phyloP scores from a whole-genome alignment of 2,797 vertebrate genomes.

The Chaunax sp. region DNA sequence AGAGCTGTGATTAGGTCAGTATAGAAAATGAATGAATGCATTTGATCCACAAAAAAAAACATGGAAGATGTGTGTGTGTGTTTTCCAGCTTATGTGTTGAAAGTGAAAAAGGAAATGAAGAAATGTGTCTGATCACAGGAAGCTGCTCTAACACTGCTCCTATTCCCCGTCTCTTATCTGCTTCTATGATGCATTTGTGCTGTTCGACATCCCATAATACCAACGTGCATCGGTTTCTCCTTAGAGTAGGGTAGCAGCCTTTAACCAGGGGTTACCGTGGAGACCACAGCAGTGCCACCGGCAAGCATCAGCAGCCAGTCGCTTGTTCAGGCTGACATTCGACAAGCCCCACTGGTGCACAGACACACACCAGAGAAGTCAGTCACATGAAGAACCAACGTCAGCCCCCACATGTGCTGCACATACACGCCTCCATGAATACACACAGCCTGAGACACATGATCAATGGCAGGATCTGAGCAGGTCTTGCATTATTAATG shows the following conservation, averaged over 20 bases:
- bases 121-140: neutral
- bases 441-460: conserved; percentile 28
- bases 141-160: neutral
- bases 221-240: conserved; percentile 16
- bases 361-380: conserved; percentile 5
- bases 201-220: conserved; percentile 45
- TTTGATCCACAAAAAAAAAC: too few species aligned
- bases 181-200: conserved; percentile 1
- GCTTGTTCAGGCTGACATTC: conserved; percentile 56
- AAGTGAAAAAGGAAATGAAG: too few species aligned
- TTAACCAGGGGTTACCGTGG: conserved; percentile 60
- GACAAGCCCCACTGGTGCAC: conserved; percentile 37
- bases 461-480: conserved; percentile 27
- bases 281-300: conserved; percentile 45
- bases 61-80: too few species aligned
- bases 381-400: conserved; percentile 6
- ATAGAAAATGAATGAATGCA: too few species aligned
- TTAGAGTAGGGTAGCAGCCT: conserved; percentile 24
- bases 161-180: neutral
- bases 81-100: too few species aligned
- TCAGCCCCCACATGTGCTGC: conserved; percentile 17
- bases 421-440: conserved; percentile 25
- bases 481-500: conserved; percentile 48
- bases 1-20: too few species aligned
- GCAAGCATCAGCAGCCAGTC: conserved; percentile 29